phyloP scores from a whole-genome alignment of 2,888 invertebrate species.

The Drymonia ruficornis region DNA sequence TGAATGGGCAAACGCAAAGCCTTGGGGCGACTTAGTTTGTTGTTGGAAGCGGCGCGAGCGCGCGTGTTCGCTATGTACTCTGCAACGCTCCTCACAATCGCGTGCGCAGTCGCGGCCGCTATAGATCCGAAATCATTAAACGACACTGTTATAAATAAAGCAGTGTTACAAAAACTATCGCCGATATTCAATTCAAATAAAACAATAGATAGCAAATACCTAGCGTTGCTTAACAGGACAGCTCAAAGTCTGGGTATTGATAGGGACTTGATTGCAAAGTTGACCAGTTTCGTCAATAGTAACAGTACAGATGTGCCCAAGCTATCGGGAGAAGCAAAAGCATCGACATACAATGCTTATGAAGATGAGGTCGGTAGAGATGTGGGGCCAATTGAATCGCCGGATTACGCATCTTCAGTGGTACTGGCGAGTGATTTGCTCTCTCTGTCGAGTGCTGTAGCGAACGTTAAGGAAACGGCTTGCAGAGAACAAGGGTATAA shows the following conservation, averaged over 20 bases:
- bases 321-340: conserved; percentile 39
- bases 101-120: conserved; percentile 58
- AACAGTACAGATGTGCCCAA: conserved; percentile 29
- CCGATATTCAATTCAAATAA: conserved; percentile 53
- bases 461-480: conserved; percentile 69
- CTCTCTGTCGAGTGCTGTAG: conserved; percentile 76
- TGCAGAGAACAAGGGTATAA: conserved; percentile 80
- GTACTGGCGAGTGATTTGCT: conserved; percentile 78
- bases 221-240: conserved; percentile 58
- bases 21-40: conserved; percentile 56
- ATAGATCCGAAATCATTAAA: conserved; percentile 46
- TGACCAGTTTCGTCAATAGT: conserved; percentile 51
- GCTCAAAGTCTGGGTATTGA: conserved; percentile 57
- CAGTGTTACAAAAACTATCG: conserved; percentile 53
- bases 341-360: conserved; percentile 46
- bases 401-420: conserved; percentile 78
- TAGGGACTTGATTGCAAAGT: conserved; percentile 56
- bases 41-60: conserved; percentile 66
- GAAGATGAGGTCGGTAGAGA: conserved; percentile 45
- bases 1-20: conserved; percentile 43
- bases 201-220: conserved; percentile 52
- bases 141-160: conserved; percentile 54
- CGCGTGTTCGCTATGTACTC: conserved; percentile 58
- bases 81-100: conserved; percentile 58
- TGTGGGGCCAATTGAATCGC: conserved; percentile 67